These are phyloP conservation scores for Dione vanillae DNA, from an alignment of 2,888 invertebrate species.

Conservation along the genomic window DNA sequence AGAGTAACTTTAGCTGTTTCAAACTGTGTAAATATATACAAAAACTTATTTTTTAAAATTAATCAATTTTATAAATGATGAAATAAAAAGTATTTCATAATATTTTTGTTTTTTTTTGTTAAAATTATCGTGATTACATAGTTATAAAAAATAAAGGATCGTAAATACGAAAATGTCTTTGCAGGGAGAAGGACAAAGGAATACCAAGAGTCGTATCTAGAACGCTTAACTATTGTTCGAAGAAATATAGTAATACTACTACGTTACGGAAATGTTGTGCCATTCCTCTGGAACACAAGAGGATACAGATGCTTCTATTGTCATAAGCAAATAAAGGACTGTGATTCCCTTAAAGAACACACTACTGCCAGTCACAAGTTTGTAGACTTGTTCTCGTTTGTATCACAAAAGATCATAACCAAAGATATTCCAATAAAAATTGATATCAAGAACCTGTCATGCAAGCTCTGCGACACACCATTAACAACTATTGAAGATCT, in stretches of 20 bases:
- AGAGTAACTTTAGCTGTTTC: background rate
- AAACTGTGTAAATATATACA: conserved; percentile 6
- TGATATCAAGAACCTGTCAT: conserved; percentile 61
- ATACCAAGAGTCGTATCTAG: conserved; percentile 54
- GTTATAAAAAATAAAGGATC: conserved; percentile 19
- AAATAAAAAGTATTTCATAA: background rate
- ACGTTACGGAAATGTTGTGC: conserved; percentile 62
- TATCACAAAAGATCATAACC: conserved; percentile 60
- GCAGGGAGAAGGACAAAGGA: conserved; percentile 58
- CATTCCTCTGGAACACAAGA: conserved; percentile 70
- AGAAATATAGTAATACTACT: conserved; percentile 63
- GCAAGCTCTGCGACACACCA: conserved; percentile 58
- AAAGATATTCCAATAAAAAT: conserved; percentile 72
- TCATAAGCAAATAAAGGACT: conserved; percentile 61
- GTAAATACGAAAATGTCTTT: conserved; percentile 60
- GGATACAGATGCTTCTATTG: conserved; percentile 72
- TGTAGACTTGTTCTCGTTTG: conserved; percentile 56
- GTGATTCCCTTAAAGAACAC: conserved; percentile 60
- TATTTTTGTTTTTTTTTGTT: background rate
- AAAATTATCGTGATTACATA: background rate
- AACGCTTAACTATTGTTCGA: conserved; percentile 60
- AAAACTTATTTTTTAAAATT: background rate
- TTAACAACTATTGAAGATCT: conserved; percentile 58
- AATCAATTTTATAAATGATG: background rate
- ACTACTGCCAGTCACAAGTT: conserved; percentile 55